Evolutionary conservation across 2,797 vertebrate species (phyloP).

Genomic region (Myiotriccus ornatus): DNA sequence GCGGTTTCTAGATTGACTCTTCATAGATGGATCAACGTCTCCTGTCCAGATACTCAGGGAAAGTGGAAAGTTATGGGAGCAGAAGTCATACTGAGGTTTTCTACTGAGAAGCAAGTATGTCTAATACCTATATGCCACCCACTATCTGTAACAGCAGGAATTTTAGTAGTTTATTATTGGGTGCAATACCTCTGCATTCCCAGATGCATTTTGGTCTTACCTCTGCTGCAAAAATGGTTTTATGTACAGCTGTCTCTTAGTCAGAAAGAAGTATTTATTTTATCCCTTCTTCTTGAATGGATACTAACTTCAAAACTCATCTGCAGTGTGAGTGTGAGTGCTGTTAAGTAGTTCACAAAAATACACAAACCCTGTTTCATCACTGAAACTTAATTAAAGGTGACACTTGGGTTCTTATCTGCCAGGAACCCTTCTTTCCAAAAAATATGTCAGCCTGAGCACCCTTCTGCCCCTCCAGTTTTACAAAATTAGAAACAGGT

Average conservation of each 20-base stretch:
- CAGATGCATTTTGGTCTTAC: background rate
- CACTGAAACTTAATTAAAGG: background rate
- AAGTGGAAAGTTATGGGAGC: background rate
- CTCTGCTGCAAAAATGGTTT: background rate
- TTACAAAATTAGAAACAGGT: background rate
- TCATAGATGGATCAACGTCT: background rate
- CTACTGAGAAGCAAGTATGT: background rate
- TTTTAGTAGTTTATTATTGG: background rate
- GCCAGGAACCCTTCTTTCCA: background rate
- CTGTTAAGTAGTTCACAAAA: background rate
- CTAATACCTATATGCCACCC: background rate
- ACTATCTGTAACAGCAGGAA: background rate
- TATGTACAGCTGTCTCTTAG: background rate
- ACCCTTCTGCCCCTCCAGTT: background rate
- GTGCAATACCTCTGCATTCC: background rate
- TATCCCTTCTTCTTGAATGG: background rate
- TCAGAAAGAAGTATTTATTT: background rate
- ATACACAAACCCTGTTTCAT: background rate
- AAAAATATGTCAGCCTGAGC: background rate
- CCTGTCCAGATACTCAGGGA: background rate
- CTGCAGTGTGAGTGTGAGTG: background rate
- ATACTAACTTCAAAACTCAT: background rate
- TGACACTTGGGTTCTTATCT: background rate
- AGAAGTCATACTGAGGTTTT: background rate
- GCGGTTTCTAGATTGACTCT: background rate